Conservation (phyloP, 2,888 invertebrate species). For the Synanthedon formicaeformis region DNA sequence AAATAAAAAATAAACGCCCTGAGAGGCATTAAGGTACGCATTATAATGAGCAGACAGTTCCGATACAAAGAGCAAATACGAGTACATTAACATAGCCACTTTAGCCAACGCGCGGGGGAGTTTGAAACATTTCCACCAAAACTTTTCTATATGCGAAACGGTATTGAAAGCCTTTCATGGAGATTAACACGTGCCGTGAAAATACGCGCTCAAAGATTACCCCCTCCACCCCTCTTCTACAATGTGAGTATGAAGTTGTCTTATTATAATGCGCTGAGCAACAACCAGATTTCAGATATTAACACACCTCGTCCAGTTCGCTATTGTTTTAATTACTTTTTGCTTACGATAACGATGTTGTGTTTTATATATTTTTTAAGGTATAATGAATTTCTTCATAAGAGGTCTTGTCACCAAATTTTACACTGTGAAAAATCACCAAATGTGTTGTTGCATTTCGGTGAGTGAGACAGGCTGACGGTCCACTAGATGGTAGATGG, state of each 20-base stretch:
- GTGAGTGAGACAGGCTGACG: too few relatives aligned
- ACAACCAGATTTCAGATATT: conserved; percentile 28
- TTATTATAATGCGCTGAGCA: conserved; percentile 34
- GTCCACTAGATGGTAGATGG: too few relatives aligned
- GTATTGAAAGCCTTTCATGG: conserved; percentile 62
- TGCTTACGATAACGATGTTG: too few relatives aligned
- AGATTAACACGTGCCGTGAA: conserved; percentile 60
- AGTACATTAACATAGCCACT: conserved; percentile 66
- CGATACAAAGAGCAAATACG: conserved; percentile 63
- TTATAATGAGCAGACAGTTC: conserved; percentile 43
- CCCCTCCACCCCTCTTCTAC: conserved; percentile 12
- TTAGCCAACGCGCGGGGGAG: conserved; percentile 40
- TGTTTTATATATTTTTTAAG: too few relatives aligned
- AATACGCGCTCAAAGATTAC: conserved; percentile 61
- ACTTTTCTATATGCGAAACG: conserved; percentile 63
- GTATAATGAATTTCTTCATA: too few relatives aligned
- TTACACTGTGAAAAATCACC: too few relatives aligned
- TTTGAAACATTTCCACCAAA: conserved; percentile 60
- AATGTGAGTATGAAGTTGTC: conserved; percentile 45
- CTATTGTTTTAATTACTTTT: too few relatives aligned
- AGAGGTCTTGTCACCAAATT: too few relatives aligned
- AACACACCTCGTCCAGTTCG: conserved; percentile 12
- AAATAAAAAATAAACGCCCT: conserved; percentile 13
- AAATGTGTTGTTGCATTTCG: too few relatives aligned
- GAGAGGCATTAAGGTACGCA: conserved; percentile 7